Percentiles rank a stretch among this genome's conserved stretches.
phyloP scores from a whole-genome alignment of 2,888 invertebrate genomes.

The Empis livida region DNA sequence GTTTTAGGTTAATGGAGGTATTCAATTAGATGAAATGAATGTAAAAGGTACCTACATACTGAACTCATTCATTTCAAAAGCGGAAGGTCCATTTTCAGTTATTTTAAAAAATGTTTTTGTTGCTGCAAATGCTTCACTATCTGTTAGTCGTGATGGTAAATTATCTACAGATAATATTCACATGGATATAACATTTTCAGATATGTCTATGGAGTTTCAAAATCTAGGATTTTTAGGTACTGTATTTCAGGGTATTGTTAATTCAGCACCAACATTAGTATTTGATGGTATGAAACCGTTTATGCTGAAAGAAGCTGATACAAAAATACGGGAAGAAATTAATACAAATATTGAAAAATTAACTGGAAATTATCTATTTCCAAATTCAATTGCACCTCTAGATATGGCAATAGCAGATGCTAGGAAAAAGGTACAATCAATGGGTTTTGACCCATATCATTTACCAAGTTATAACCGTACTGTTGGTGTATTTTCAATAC shows the following conservation, averaged over 20 bases:
- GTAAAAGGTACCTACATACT: slow-evolving; percentile 65
- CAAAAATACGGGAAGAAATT: slow-evolving; percentile 57
- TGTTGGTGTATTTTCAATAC: slow-evolving; percentile 54
- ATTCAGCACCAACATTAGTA: slow-evolving; percentile 66
- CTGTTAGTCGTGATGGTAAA: slow-evolving; percentile 60
- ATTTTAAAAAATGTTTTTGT: slow-evolving; percentile 57
- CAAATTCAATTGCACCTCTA: slow-evolving; percentile 74
- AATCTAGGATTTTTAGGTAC: slow-evolving; percentile 63
- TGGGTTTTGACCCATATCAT: slow-evolving; percentile 59
- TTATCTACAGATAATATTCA: slow-evolving; percentile 63
- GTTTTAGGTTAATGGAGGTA: slow-evolving; percentile 52
- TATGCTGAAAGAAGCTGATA: slow-evolving; percentile 64
- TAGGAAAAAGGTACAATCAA: slow-evolving; percentile 50
- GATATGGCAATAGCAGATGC: slow-evolving; percentile 70
- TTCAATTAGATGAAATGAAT: slow-evolving; percentile 56
- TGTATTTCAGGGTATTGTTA: slow-evolving; percentile 58
- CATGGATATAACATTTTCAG: slow-evolving; percentile 63
- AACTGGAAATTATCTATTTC: slow-evolving; percentile 56
- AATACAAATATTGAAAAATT: slow-evolving; percentile 59
- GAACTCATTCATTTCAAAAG: slow-evolving; percentile 53
- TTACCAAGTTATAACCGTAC: slow-evolving; percentile 60
- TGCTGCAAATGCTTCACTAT: slow-evolving; percentile 53
- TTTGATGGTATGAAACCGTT: slow-evolving; percentile 82
- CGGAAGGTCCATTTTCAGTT: slow-evolving; percentile 66
- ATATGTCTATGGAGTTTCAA: slow-evolving; percentile 68